phyloP scores from a whole-genome alignment of 2,888 invertebrate genomes.

The Piscicola geometra region DNA sequence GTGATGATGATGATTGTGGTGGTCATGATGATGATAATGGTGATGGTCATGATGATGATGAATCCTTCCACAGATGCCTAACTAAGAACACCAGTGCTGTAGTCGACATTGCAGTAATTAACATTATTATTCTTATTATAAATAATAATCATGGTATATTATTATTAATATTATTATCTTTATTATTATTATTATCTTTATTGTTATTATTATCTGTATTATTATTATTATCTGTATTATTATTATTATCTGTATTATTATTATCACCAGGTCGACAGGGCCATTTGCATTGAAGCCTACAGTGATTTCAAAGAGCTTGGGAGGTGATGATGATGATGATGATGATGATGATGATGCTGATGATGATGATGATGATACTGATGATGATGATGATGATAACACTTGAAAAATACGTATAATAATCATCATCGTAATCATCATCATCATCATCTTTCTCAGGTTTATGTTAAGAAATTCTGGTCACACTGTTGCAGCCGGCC shows the following conservation, averaged over 20 bases:
- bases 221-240: no score
- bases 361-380: slow-evolving; percentile 5
- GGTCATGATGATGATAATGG: background rate
- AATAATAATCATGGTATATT: no score
- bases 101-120: slow-evolving; percentile 66
- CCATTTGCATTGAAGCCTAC: slow-evolving; percentile 82
- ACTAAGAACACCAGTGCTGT: slow-evolving; percentile 83
- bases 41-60: background rate
- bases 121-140: background rate
- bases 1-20: no score
- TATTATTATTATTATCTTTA: no score
- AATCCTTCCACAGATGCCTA: slow-evolving; percentile 48
- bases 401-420: background rate
- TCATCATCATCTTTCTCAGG: slow-evolving; percentile 6
- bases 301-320: slow-evolving; percentile 89
- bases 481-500: background rate
- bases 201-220: no score
- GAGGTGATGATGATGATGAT: slow-evolving; percentile 58
- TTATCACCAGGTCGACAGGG: slow-evolving; percentile 65
- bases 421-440: background rate
- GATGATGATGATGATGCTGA: slow-evolving; percentile 12
- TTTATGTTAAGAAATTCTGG: slow-evolving; percentile 2
- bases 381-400: slow-evolving; percentile 17
- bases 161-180: no score
- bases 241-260: no score